Conservation (phyloP, 2,797 vertebrate species). For the Sebastes umbrosus region DNA sequence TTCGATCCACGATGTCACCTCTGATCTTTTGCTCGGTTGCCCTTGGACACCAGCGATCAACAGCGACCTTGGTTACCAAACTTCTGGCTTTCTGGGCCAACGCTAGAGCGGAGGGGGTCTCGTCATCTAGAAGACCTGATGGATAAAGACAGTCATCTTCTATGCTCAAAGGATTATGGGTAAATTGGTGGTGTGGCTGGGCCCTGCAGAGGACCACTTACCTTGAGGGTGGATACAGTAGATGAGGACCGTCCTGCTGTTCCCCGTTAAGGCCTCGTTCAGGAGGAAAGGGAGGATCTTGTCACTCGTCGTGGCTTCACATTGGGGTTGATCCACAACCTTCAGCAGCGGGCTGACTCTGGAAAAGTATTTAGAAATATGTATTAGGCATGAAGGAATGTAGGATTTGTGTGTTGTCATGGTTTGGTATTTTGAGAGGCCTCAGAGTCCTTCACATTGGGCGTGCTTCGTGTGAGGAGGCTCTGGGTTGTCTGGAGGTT, state of each 20-base stretch:
- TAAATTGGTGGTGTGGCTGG: not conserved
- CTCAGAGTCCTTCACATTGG: not conserved
- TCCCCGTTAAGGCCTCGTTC: conserved; percentile 79
- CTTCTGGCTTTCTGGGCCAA: conserved; percentile 75
- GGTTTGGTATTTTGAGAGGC: not conserved
- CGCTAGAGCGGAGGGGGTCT: conserved; percentile 75
- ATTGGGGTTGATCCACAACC: conserved; percentile 61
- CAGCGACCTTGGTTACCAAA: conserved; percentile 68
- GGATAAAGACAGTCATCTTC: not conserved
- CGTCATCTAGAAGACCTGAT: conserved; percentile 65
- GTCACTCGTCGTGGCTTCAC: not conserved
- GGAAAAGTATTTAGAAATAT: not conserved
- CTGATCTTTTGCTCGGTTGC: conserved; percentile 56
- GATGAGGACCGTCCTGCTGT: conserved; percentile 80
- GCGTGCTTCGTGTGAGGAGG: not conserved
- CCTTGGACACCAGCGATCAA: conserved; percentile 75
- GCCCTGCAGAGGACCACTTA: conserved; percentile 31
- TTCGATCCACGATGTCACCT: conserved; percentile 71
- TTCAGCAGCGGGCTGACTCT: conserved; percentile 73
- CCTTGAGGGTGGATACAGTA: conserved; percentile 83
- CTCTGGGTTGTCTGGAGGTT: not conserved
- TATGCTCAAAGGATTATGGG: not conserved
- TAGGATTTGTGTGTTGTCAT: not conserved
- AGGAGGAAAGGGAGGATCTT: conserved; percentile 77
- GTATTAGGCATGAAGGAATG: not conserved